Base-by-base conservation (phyloP, 2,113 vertebrate genomes). In the Telmatochromis sp. region DNA sequence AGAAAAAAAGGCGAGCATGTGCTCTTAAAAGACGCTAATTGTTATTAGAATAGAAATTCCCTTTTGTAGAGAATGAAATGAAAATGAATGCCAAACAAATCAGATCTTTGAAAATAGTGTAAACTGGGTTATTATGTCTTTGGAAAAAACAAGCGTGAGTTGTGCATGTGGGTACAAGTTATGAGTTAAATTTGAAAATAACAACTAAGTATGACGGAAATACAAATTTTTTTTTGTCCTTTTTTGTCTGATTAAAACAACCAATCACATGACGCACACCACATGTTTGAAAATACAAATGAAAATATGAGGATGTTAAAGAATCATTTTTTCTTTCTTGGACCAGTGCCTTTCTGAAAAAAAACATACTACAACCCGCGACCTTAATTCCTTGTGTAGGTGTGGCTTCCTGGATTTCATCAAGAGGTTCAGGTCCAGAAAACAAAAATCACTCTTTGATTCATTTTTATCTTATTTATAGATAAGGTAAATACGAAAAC, bases 141-240 rank as follows among this genome's bases (percentile, higher is more conserved):
- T 75, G 9, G 15, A 75, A 75, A 28, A 47, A 75, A 28, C 1
- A 73, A 26, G 9, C 3, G 45, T 75, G 23, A 47, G n/a, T 28
- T 17, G 40, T 47, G 68, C 68, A 45, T 45, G 23, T 45, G 65
- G 13, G 5, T 17, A 11, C 14, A 47, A 11, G 40, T 47, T 75
- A 10, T 19, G 42, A 31, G 1, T 75, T 28, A 0, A 28, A 12
- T 65, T 11, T 49, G 6, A 31, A 49, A 75, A 28, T 49, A 45
- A 73, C 5, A 45, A 0, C 13, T 26, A 17, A 47, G 40, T 5
- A 19, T 28, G 23, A 47, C 4, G 4, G 68, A 49, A 78, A 12
- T 31, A 19, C 10, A 49, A 19, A 26, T 4, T 2, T 26, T 2
- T 3, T 45, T 75, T 70, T 14, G 35, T 63, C 8, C 0, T 73